Base-by-base conservation (phyloP, 2,888 invertebrate species). In the Pseudeuparius sepicola region DNA sequence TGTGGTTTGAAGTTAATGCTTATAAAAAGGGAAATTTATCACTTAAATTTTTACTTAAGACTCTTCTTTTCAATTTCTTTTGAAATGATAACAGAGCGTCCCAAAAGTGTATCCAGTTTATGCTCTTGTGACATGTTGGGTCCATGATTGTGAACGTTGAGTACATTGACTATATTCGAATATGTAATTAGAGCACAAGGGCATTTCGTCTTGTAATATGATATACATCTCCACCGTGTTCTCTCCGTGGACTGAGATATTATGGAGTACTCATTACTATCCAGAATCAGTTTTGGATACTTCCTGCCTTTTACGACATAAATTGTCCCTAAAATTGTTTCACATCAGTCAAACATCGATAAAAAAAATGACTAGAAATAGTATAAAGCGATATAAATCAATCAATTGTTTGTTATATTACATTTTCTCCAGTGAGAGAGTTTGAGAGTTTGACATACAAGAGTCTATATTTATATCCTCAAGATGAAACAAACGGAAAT, bases 171-270 rank as follows among this genome's bases (percentile, higher is more conserved):
- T 3, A 37, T 29, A 24, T 47, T 50, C 30, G 45, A 44, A 4
- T 37, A 47, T 1, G 51, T 48, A 3, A 42, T 40, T 4, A 53
- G 34, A 7, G 36, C 40, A 7, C 51, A 46, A 30, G 42, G 49
- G 26, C 55, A 55, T 37, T 47, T 50, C 2, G 47, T 48, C 41
- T 47, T 49, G 28, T 51, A 46, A 34, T 55, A 53, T 18, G 32
- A 43, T 2, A 47, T 38, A 37, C 56, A 56, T 29, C 52, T 46
- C 55, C 55, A 56, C 39, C 42, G 46, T 1, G 54, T 53, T 27
- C 47, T 49, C 23, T 48, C 42, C 15, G 34, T 40, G 17, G 44
- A 40, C 37, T 47, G 41, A 10, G 43, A 44, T 9, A 46, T 37
- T 3, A 49, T 31, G 24, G 42, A 42, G 26, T 47, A 51, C 24